Evolutionary conservation across 2,797 vertebrate genomes (phyloP).

Genomic region (Gadopsis bispinosus): DNA sequence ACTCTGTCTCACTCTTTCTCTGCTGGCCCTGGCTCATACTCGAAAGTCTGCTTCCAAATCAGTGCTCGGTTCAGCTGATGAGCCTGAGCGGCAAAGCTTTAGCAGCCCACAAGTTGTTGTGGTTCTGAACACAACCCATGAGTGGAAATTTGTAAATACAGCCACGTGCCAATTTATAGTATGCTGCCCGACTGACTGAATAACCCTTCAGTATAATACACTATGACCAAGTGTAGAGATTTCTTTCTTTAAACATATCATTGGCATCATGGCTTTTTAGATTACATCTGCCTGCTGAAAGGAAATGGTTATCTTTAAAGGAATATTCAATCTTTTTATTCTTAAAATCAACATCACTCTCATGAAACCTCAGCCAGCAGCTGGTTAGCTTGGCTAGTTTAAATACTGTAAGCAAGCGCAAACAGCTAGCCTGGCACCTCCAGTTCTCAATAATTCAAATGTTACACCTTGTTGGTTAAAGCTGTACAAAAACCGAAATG

Average conservation of each 20-base stretch:
- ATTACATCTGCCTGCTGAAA: constrained; percentile 21
- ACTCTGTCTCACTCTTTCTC: constrained; percentile 31
- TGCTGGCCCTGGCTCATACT: constrained; percentile 29
- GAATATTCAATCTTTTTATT: not conserved
- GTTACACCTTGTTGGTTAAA: not conserved
- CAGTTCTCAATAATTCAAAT: accelerated
- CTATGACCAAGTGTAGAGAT: constrained; percentile 22
- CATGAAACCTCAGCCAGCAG: not conserved
- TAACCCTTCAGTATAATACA: constrained; percentile 34
- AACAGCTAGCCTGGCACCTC: not conserved
- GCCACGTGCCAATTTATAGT: constrained; percentile 45
- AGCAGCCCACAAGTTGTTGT: constrained; percentile 56
- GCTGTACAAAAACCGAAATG: not conserved
- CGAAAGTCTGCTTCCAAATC: constrained; percentile 49
- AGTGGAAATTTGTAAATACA: constrained; percentile 61
- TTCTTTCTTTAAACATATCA: constrained; percentile 29
- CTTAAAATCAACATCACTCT: not conserved
- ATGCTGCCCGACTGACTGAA: constrained; percentile 30
- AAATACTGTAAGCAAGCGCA: not conserved
- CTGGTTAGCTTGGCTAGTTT: not conserved
- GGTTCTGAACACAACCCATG: constrained; percentile 52
- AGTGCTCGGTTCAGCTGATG: constrained; percentile 59
- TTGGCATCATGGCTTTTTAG: constrained; percentile 1
- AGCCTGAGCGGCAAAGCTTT: constrained; percentile 44
- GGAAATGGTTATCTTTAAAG: constrained; percentile 6